Percentiles rank a stretch among this genome's conserved stretches.
Evolutionary conservation across 2,888 invertebrate species (phyloP).

Genomic region (Keiferia lycopersicella): DNA sequence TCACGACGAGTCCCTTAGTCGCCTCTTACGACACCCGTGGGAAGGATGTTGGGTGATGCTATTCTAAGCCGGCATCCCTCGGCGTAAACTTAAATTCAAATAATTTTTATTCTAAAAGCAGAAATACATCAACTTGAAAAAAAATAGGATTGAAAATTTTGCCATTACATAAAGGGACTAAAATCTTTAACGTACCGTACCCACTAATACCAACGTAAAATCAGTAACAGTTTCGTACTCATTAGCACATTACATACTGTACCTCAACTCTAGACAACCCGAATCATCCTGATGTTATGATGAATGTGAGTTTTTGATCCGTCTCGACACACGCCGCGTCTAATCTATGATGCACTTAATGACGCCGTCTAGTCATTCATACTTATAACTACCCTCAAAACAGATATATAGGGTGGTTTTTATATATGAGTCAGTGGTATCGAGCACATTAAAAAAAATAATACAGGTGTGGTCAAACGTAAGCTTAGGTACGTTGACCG

Average conservation of each 20-base stretch:
- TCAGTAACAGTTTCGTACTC: not conserved
- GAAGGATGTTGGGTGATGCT: no score
- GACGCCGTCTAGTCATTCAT: conserved; percentile 41
- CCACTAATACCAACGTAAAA: no score
- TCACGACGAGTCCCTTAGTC: no score
- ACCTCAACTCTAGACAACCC: not conserved
- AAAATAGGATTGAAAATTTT: no score
- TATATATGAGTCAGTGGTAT: not conserved
- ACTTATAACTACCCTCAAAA: conserved; percentile 35
- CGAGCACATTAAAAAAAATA: not conserved
- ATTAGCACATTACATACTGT: not conserved
- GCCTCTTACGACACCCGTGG: no score
- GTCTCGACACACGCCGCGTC: conserved; percentile 33
- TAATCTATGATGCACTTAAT: conserved; percentile 44
- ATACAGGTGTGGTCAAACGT: not conserved
- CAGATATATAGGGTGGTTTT: conserved; percentile 15
- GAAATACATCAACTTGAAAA: no score
- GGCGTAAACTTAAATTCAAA: no score
- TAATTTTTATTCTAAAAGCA: no score
- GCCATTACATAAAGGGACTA: not conserved
- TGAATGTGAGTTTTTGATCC: conserved; percentile 52
- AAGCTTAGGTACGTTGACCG: no score
- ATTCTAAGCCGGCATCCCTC: no score
- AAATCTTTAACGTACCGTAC: no score
- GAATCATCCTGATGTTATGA: conserved; percentile 40